Conservation (phyloP, 2,797 vertebrate species). For the Chrosomus eos region DNA sequence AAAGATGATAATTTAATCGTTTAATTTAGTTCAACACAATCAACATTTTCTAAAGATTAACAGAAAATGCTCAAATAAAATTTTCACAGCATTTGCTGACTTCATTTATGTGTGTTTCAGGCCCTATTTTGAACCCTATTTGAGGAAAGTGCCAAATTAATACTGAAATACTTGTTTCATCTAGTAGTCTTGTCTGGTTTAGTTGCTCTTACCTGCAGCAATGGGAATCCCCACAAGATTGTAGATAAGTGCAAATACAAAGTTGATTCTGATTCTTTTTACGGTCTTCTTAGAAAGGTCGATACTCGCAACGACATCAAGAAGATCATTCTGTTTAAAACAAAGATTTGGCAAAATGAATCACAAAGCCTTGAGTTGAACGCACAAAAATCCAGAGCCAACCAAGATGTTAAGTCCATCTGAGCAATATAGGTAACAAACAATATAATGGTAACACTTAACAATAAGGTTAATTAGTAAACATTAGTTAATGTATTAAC, state of each 20-base stretch:
- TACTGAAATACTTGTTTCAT: not conserved
- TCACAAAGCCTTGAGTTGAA: not conserved
- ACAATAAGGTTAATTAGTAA: too few species aligned
- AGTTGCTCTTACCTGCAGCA: constrained; percentile 87
- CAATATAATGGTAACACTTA: too few species aligned
- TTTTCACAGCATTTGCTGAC: not conserved
- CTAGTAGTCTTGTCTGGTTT: not conserved
- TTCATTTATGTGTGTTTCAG: not conserved
- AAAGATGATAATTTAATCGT: too few species aligned
- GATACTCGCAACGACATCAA: constrained; percentile 94
- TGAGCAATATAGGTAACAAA: too few species aligned
- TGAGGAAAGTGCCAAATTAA: not conserved
- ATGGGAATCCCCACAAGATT: constrained; percentile 94
- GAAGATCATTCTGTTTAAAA: constrained; percentile 85
- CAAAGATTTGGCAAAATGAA: not conserved
- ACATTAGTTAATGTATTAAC: too few species aligned
- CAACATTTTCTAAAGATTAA: not conserved
- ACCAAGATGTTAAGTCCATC: not conserved
- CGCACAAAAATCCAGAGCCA: not conserved
- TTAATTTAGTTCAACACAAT: not conserved
- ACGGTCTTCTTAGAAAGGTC: constrained; percentile 94
- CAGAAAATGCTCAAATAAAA: not conserved
- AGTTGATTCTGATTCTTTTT: constrained; percentile 89
- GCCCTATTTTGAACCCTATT: too few species aligned
- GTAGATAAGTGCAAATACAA: constrained; percentile 94